Base-by-base conservation (phyloP, 2,888 invertebrate genomes). In the Oxyteleia sp. region DNA sequence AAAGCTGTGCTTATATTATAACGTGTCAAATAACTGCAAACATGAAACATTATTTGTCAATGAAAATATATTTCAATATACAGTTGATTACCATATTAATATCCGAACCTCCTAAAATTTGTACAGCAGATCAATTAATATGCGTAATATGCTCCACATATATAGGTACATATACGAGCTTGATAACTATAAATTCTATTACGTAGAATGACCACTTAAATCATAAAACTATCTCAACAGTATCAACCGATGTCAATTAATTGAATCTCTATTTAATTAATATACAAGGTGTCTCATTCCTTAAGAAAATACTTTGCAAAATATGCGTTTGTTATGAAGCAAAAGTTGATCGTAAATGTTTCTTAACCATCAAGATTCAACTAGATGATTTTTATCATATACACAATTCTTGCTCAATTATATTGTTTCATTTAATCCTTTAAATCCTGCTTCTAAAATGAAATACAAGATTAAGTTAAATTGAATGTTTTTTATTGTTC, bases 81-180 rank as follows among this genome's bases (percentile, higher is more conserved):
- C 80, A 80, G 23, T 55, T 59, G 45, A 59, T 45, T 29, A 45
- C 16, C 15, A 57, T 71, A 45, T 64, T 80, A 61, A 74, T 68
- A 80, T 80, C 80, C 80, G 80, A 80, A 80, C 74, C 80, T 80
- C 80, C 80, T 80, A 74, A 74, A 80, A 72, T 74, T 51, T 74
- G 53, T 72, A 80, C 74, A 80, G 47, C 49, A 53, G 47, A 68
- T 63, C 53, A 68, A 53, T 51, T 49, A 72, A 66, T 55, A 55
- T 47, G 20, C 23, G 32, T 71, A 79, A 45, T 63, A 80, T 80
- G 38, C 55, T 75, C 43, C 81, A 81, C 75, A 75, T 69, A 81
- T 81, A 81, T 81, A 81, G 35, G 74, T 81, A 75, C 74, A 75
- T 69, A 57, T 75, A 81, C 35, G 43, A 69, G 61, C 23, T 63